These are phyloP conservation scores for Umimayanthus chanpuru DNA, from an alignment of 92 coral and sea anemone genomes.

Conservation along the genomic window DNA sequence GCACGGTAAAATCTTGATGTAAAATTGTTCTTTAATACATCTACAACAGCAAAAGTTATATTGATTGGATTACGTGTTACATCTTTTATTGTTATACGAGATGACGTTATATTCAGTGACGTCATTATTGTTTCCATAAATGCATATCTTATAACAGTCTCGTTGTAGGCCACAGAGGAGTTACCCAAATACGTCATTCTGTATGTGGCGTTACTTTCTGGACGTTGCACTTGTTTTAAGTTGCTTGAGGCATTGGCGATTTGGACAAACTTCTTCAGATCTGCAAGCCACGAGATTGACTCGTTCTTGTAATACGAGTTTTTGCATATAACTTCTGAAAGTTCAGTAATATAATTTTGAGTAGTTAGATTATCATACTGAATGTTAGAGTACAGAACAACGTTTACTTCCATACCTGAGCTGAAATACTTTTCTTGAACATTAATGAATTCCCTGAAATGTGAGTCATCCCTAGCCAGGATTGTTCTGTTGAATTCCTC, in stretches of 20 bases:
- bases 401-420: constrained; percentile 45
- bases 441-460: constrained; percentile 36
- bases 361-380: constrained; percentile 29
- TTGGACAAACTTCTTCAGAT: constrained; percentile 39
- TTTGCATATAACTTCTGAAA: constrained; percentile 34
- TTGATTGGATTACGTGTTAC: constrained; percentile 20
- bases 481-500: constrained; percentile 63
- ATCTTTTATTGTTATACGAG: background rate
- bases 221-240: background rate
- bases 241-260: background rate
- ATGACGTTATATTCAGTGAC: background rate
- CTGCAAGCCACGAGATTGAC: constrained; percentile 59
- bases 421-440: constrained; percentile 54
- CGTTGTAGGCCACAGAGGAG: constrained; percentile 9
- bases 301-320: constrained; percentile 47
- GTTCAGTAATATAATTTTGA: constrained; percentile 43
- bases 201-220: background rate
- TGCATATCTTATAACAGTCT: constrained; percentile 3
- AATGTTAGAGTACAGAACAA: constrained; percentile 37
- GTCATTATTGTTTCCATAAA: constrained; percentile 6
- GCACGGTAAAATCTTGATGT: constrained; percentile 16
- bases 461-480: constrained; percentile 68
- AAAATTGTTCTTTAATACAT: constrained; percentile 13
- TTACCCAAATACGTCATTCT: background rate
- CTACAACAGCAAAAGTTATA: constrained; percentile 19